Base-by-base conservation (phyloP, 1,140 invertebrate species). In the Thaumetopoea pityocampa region DNA sequence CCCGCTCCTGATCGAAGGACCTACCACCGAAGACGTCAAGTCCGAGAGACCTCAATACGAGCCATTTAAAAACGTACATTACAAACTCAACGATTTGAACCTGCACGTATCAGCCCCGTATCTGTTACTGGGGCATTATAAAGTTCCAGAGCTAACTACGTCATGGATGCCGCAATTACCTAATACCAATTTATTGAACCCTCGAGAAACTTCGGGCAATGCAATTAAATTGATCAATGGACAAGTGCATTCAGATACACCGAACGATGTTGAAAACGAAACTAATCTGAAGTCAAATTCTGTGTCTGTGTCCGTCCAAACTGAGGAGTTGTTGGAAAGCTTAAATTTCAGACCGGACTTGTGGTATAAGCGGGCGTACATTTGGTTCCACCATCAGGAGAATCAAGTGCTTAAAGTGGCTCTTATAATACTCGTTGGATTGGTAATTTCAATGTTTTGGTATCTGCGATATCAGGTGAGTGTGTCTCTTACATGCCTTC, bases 51-150 rank as follows among this genome's bases (percentile, higher is more conserved):
- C 38, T 0, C 64, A 79, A 14, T 78, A 85, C 26, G 77, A 85
- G 23, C 84, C 84, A 2, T 76, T 73, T 26, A 78, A 85, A 37
- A 85, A 87, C 18, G 81, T 87, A 1, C 78, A 85, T 40, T 85
- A 84, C 51, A 72, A 85, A 52, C 38, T 85, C 0, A 79, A 79
- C 24, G 74, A 85, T 34, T 40, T 79, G 20, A 83, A 85, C 27
- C 35, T 81, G 1, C 79, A 85, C 27, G 68, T 76, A 3, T 56
- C 80, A 3, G 65, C 77, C 5, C 79, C 74, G 1, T 85, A 84
- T 48, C 81, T 90, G 11, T 69, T 89, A 59, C 61, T 88, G 53
- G 92, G 92, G 1, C 92, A 96, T 69, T 96, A 97, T 67, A 90
- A 95, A 84, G 88, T 96, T 37, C 94, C 93, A 2, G 90, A 92